A percentile compares a stretch with the other conserved stretches of the same genome.
phyloP scores from a whole-genome alignment of 2,113 vertebrate species.

The Lophura nycthemera region DNA sequence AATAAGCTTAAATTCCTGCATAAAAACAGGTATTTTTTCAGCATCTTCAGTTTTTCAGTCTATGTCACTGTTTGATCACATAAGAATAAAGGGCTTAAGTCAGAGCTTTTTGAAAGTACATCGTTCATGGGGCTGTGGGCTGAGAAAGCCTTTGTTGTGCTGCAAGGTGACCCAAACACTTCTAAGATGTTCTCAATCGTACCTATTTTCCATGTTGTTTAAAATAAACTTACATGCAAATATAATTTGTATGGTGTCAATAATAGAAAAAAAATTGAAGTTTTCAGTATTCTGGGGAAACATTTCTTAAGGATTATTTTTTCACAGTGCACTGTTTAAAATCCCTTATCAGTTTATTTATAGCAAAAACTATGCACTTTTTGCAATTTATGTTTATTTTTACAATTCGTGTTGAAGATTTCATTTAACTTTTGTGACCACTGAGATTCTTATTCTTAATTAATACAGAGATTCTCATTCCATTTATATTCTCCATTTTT shows the following conservation, averaged over 20 bases:
- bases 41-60: neutral
- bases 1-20: neutral
- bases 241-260: neutral
- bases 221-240: neutral
- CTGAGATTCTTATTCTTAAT: neutral
- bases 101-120: neutral
- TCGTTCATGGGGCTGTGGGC: neutral
- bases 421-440: neutral
- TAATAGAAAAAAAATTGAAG: neutral
- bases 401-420: neutral
- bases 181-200: neutral
- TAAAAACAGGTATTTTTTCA: neutral
- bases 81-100: neutral
- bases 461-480: neutral
- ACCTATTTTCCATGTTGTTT: neutral
- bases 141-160: neutral
- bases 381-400: neutral
- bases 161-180: neutral
- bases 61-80: accelerated
- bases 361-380: neutral
- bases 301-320: neutral
- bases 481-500: neutral
- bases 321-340: neutral
- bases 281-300: neutral
- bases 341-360: neutral